These are phyloP conservation scores for Anoplolepis gracilipes DNA, from an alignment of 1,140 invertebrate genomes.

Conservation along the genomic window DNA sequence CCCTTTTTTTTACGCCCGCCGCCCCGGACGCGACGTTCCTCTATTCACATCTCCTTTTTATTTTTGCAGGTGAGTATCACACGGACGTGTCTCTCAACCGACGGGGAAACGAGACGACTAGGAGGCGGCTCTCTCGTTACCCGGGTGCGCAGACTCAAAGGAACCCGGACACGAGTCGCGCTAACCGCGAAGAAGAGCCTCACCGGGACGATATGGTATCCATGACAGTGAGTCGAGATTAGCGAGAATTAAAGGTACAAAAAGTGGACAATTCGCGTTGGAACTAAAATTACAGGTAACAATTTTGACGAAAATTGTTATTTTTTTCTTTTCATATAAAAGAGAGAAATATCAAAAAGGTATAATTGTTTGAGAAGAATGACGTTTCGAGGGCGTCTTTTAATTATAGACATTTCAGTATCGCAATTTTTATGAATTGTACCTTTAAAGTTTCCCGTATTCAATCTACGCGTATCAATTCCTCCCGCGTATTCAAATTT, in stretches of 20 bases:
- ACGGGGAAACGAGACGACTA: conserved; percentile 1
- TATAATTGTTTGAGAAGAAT: neutral
- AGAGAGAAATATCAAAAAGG: neutral
- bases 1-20: conserved; percentile 20
- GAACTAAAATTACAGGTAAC: neutral
- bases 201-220: conserved; percentile 52
- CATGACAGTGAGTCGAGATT: conserved; percentile 61
- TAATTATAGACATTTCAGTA: neutral
- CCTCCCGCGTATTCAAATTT: conserved; percentile 8
- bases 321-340: neutral
- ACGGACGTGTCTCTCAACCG: neutral
- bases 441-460: neutral
- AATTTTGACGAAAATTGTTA: neutral
- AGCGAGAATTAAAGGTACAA: conserved; percentile 57
- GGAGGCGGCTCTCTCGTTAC: conserved; percentile 52
- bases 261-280: conserved; percentile 7
- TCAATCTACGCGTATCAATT: neutral
- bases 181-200: conserved; percentile 32
- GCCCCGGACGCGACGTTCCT: conserved; percentile 55
- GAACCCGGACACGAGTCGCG: conserved; percentile 21
- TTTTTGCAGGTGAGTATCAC: conserved; percentile 64
- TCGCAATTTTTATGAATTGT: neutral
- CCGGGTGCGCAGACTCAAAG: conserved; percentile 44
- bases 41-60: conserved; percentile 36
- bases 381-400: neutral